Conservation (phyloP, 2,113 vertebrate genomes). For the Nothocercus nigrocapillus region DNA sequence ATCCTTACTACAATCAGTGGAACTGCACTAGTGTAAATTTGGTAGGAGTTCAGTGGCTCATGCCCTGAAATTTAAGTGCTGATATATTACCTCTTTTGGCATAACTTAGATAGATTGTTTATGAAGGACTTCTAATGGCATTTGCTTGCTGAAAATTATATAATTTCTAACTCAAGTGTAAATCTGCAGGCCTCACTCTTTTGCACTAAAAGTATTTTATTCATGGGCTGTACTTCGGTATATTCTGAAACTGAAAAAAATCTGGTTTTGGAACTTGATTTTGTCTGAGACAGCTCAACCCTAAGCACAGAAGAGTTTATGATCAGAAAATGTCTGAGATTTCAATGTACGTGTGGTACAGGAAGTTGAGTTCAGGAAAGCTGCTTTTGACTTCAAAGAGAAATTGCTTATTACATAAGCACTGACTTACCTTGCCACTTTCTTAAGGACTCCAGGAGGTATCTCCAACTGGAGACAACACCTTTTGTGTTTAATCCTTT, state of each 20-base stretch:
- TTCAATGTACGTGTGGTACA: not conserved
- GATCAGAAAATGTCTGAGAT: not conserved
- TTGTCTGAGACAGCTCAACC: not conserved
- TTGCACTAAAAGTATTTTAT: not conserved
- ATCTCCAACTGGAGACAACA: not conserved
- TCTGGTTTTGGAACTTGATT: not conserved
- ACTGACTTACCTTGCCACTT: not conserved
- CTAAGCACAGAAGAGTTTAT: not conserved
- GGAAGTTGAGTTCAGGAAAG: not conserved
- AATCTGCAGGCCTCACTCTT: not conserved
- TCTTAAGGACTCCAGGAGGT: not conserved
- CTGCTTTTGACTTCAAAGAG: not conserved
- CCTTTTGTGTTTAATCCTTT: not conserved
- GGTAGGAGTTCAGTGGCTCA: not conserved
- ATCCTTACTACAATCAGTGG: not conserved
- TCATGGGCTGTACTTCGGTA: rapidly evolving
- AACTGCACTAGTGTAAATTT: not conserved
- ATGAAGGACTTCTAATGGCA: not conserved
- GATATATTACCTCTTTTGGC: not conserved
- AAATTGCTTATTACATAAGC: not conserved
- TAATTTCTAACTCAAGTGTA: not conserved
- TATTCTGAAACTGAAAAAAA: not conserved
- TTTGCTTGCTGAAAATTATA: not conserved
- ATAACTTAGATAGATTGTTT: not conserved
- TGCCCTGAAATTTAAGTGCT: not conserved